Conservation (phyloP, 2,888 invertebrate species). For the Glaucopsyche alexis region DNA sequence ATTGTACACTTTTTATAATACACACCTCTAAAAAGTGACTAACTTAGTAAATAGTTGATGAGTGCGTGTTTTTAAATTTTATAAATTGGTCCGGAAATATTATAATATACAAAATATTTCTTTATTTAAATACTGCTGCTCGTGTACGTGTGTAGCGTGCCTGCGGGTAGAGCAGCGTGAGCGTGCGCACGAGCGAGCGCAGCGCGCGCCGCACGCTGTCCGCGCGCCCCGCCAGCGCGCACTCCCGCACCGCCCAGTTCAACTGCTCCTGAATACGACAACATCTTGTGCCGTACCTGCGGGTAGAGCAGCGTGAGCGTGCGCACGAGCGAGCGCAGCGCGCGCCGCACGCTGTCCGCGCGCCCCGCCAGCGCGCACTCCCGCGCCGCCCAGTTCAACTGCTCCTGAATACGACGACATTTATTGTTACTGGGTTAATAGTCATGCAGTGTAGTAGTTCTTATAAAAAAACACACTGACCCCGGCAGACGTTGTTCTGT, state of each 20-base stretch:
- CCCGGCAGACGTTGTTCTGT: too few species aligned
- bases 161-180: slow-evolving; percentile 59
- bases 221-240: slow-evolving; percentile 66
- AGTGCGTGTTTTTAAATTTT: too few species aligned
- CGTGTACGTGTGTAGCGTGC: slow-evolving; percentile 35
- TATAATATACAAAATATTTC: too few species aligned
- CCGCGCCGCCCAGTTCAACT: slow-evolving; percentile 71
- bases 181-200: slow-evolving; percentile 60
- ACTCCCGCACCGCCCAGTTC: slow-evolving; percentile 70
- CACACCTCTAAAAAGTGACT: too few species aligned
- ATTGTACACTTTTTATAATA: too few species aligned
- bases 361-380: slow-evolving; percentile 66
- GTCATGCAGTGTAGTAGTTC: too few species aligned
- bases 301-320: slow-evolving; percentile 60
- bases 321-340: slow-evolving; percentile 60
- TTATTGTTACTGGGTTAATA: too few species aligned
- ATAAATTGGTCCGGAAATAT: too few species aligned
- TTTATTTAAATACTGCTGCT: too few species aligned
- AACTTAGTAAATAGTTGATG: too few species aligned
- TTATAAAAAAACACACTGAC: too few species aligned
- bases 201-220: slow-evolving; percentile 70
- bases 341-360: slow-evolving; percentile 70
- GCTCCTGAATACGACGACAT: slow-evolving; percentile 53
- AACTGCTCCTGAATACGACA: slow-evolving; percentile 61
- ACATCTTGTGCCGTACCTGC: slow-evolving; percentile 56